A percentile compares a stretch with the other conserved stretches of the same genome.
These are phyloP conservation scores for Dysidea cf. avara DNA, from an alignment of 37 sponge, comb jelly and placozoan species.

Conservation along the genomic window DNA sequence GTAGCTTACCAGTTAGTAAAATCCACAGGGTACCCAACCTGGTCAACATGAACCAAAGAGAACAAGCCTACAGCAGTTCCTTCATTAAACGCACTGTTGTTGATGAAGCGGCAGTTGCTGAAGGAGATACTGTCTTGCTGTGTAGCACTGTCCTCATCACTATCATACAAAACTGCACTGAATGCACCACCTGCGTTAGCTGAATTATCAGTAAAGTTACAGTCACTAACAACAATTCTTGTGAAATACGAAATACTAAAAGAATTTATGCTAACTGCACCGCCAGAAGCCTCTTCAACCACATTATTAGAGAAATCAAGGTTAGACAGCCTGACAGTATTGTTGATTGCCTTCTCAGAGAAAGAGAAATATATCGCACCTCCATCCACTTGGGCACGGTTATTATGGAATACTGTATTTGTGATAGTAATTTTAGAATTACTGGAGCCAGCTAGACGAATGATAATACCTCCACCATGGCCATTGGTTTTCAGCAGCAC, in stretches of 20 bases:
- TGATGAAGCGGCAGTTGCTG: constrained; percentile 40
- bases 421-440: constrained; percentile 26
- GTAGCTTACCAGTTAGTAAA: constrained; percentile 65
- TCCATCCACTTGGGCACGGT: constrained; percentile 68
- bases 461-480: constrained; percentile 65
- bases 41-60: constrained; percentile 76
- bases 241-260: constrained; percentile 56
- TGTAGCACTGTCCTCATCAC: constrained; percentile 23
- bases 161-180: constrained; percentile 67
- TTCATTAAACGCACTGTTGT: constrained; percentile 61
- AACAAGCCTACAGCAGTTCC: constrained; percentile 82
- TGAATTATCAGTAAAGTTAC: constrained; percentile 32
- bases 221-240: constrained; percentile 30
- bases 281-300: constrained; percentile 58
- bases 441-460: constrained; percentile 16
- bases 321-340: constrained; percentile 19
- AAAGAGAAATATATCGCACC: constrained; percentile 60
- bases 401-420: constrained; percentile 31
- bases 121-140: constrained; percentile 45
- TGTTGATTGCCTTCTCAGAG: constrained; percentile 23
- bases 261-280: constrained; percentile 63
- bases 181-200: constrained; percentile 78
- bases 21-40: constrained; percentile 64
- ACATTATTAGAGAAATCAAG: constrained; percentile 31
- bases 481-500: constrained; percentile 64